Evolutionary conservation across 2,888 invertebrate genomes (phyloP).

Genomic region (Limnephilus marmoratus): DNA sequence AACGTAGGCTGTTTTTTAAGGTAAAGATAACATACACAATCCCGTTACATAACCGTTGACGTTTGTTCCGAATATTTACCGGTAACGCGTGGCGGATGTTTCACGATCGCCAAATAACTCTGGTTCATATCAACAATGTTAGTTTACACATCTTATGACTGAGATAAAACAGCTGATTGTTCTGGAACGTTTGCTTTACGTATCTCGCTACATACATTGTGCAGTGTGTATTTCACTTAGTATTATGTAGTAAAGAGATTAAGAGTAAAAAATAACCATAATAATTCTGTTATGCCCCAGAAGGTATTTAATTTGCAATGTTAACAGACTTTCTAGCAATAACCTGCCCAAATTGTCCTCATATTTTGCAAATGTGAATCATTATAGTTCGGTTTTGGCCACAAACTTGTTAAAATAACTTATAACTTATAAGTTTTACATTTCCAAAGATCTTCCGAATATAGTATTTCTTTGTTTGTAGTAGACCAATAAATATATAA

Average conservation of each 20-base stretch:
- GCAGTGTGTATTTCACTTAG: neutral
- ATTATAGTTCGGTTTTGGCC: neutral
- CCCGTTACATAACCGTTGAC: no score
- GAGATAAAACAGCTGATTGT: slow-evolving; percentile 37
- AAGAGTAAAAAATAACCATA: neutral
- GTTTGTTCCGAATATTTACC: no score
- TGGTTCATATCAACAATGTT: neutral
- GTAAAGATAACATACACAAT: no score
- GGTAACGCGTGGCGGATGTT: neutral
- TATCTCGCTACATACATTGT: neutral
- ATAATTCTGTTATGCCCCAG: neutral
- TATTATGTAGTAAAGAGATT: neutral
- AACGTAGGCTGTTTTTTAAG: no score
- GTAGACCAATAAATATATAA: no score
- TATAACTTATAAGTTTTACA: no score
- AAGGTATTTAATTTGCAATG: neutral
- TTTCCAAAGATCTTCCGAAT: no score
- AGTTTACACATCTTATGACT: slow-evolving; percentile 19
- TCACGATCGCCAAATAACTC: neutral
- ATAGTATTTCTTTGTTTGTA: no score
- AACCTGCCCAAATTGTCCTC: neutral
- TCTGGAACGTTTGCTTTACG: slow-evolving; percentile 20
- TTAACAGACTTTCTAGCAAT: neutral
- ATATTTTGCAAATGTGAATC: neutral
- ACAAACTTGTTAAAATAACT: neutral